phyloP scores from a whole-genome alignment of 2,888 invertebrate genomes.

The Lypha dubia region DNA sequence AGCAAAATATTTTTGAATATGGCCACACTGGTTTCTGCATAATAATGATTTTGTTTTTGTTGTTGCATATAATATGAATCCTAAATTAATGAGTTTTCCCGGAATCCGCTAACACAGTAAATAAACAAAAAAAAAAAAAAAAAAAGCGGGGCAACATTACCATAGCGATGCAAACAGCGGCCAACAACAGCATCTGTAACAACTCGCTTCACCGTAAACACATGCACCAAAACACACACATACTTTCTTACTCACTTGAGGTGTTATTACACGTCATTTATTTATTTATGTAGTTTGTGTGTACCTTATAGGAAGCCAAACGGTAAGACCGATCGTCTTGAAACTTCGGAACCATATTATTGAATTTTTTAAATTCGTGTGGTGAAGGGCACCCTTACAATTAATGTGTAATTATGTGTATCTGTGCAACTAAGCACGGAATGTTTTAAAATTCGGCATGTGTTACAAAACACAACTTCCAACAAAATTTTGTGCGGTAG shows the following conservation, averaged over 20 bases:
- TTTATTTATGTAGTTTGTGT: background rate
- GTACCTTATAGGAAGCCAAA: too few relatives aligned
- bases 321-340: too few relatives aligned
- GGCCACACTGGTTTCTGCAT: background rate
- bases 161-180: slow-evolving; percentile 23
- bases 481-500: too few relatives aligned
- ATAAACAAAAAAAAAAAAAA: background rate
- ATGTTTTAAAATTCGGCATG: too few relatives aligned
- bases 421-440: too few relatives aligned
- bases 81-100: slow-evolving; percentile 78
- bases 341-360: too few relatives aligned
- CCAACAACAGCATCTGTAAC: slow-evolving; percentile 14
- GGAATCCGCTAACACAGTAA: slow-evolving; percentile 71
- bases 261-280: slow-evolving; percentile 13
- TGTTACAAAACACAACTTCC: too few relatives aligned
- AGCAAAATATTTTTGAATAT: too few relatives aligned
- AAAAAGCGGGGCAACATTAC: slow-evolving; percentile 7
- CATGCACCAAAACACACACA: background rate
- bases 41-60: slow-evolving; percentile 35
- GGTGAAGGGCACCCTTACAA: too few relatives aligned
- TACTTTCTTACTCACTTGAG: background rate
- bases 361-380: too few relatives aligned
- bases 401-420: too few relatives aligned
- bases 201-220: slow-evolving; percentile 8
- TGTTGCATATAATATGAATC: slow-evolving; percentile 64